phyloP scores from a whole-genome alignment of 2,888 invertebrate genomes.

The Eupithecia insigniata region DNA sequence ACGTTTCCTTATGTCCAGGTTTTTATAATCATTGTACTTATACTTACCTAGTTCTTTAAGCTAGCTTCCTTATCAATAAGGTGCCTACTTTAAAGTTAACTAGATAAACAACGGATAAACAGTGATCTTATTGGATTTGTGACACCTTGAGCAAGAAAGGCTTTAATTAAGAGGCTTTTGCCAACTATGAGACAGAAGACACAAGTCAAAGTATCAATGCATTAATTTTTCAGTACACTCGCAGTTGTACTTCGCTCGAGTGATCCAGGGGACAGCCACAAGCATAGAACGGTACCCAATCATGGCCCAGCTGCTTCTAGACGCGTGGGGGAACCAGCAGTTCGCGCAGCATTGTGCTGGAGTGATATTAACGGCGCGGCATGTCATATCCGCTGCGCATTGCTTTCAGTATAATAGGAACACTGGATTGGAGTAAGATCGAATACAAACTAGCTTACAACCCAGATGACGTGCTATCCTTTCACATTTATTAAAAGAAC shows the following conservation, averaged over 20 bases:
- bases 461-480: too few relatives aligned
- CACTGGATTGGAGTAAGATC: conserved; percentile 68
- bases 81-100: too few relatives aligned
- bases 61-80: not conserved
- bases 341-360: conserved; percentile 76
- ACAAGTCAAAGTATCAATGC: not conserved
- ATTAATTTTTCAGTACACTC: conserved; percentile 51
- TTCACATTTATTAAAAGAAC: too few relatives aligned
- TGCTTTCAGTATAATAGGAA: conserved; percentile 73
- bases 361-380: conserved; percentile 70
- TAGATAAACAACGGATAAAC: too few relatives aligned
- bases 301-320: conserved; percentile 69
- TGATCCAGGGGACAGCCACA: conserved; percentile 73
- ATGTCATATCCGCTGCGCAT: conserved; percentile 74
- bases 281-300: conserved; percentile 71
- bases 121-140: too few relatives aligned
- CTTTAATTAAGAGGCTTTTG: not conserved
- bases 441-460: not conserved
- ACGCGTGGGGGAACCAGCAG: conserved; percentile 68
- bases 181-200: not conserved
- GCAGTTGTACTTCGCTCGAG: conserved; percentile 52
- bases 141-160: too few relatives aligned
- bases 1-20: too few relatives aligned
- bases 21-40: too few relatives aligned
- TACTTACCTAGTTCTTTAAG: not conserved